Conservation (phyloP, 2,113 vertebrate species). For the Oncorhynchus gorbuscha region DNA sequence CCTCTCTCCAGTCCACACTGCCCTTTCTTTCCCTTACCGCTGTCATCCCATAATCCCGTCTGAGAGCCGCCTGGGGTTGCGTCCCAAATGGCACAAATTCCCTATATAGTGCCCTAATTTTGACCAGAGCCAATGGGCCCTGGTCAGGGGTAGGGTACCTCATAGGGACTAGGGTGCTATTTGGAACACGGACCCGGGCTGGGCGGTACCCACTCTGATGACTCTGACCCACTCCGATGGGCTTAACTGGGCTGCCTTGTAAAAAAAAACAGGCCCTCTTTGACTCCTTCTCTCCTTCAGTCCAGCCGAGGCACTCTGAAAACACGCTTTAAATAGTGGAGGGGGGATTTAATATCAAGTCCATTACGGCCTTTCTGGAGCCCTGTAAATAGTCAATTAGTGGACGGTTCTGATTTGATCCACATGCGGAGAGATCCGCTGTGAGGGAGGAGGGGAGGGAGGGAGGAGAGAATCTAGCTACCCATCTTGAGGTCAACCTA, state of each 20-base stretch:
- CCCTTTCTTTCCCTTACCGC: constrained; percentile 70
- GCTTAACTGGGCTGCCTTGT: constrained; percentile 94
- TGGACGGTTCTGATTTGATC: constrained; percentile 95
- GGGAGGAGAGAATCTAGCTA: neutral
- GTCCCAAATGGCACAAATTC: too few species aligned
- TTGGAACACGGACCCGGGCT: constrained; percentile 34
- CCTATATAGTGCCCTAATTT: too few species aligned
- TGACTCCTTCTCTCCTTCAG: constrained; percentile 34
- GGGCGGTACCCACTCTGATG: constrained; percentile 43
- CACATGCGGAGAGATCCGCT: constrained; percentile 82
- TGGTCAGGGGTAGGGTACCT: too few species aligned
- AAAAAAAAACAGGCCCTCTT: constrained; percentile 77
- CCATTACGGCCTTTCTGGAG: constrained; percentile 91
- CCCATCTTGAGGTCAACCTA: too few species aligned
- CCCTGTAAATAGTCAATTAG: constrained; percentile 99
- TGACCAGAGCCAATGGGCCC: too few species aligned
- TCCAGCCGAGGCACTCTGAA: constrained; percentile 82
- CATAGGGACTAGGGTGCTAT: too few species aligned
- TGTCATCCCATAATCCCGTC: constrained; percentile 81
- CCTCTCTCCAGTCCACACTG: constrained; percentile 72
- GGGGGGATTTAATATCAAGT: constrained; percentile 96
- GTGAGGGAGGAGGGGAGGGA: constrained; percentile 23
- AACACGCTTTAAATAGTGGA: constrained; percentile 92
- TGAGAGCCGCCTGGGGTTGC: constrained; percentile 63
- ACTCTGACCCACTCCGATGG: constrained; percentile 71